Conservation (phyloP, 2,113 vertebrate genomes). For the Calyptommatus sinebrachiatus region DNA sequence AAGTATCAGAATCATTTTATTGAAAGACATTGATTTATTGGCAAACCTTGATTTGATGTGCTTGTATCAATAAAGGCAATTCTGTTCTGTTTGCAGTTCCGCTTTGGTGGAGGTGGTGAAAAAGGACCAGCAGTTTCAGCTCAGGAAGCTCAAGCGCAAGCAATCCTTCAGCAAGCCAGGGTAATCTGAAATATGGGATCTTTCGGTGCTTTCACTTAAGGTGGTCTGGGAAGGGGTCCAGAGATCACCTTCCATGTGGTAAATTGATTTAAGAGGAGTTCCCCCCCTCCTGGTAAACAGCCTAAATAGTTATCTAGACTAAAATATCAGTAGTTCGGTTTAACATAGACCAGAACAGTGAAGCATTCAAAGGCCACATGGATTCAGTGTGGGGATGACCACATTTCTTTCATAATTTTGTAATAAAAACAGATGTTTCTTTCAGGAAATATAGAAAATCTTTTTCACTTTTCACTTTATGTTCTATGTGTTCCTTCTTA, state of each 20-base stretch:
- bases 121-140: conserved; percentile 93
- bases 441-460: not conserved
- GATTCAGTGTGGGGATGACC: not conserved
- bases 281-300: not conserved
- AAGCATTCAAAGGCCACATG: no score
- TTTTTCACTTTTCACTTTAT: not conserved
- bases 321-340: no score
- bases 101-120: conserved; percentile 90
- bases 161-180: conserved; percentile 95
- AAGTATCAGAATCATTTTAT: not conserved
- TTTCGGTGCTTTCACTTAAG: not conserved
- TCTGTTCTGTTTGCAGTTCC: conserved; percentile 78
- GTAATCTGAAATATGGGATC: conserved; percentile 67
- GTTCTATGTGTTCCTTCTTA: not conserved
- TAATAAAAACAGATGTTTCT: not conserved
- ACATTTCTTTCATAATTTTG: not conserved
- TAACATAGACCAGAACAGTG: no score
- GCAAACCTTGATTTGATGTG: not conserved
- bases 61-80: conserved; percentile 4
- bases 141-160: conserved; percentile 96
- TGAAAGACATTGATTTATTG: not conserved
- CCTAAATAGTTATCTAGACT: not conserved
- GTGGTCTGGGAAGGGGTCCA: no score
- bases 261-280: no score
- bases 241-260: no score